phyloP scores from a whole-genome alignment of 2,113 vertebrate species.

The Atlantisia rogersi region DNA sequence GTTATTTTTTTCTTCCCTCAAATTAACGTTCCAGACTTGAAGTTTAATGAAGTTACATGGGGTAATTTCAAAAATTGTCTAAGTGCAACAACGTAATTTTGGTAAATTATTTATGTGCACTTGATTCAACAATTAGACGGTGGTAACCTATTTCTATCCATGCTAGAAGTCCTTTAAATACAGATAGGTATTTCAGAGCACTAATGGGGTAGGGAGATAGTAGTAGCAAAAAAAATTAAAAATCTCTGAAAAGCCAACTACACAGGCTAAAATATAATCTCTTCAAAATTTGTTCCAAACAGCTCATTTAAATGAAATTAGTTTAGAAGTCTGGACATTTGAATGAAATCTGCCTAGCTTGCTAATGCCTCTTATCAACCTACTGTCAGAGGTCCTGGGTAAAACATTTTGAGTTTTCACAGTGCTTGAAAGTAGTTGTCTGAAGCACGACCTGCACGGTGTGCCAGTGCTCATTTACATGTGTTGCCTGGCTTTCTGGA shows the following conservation, averaged over 20 bases:
- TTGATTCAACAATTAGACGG: conserved; percentile 67
- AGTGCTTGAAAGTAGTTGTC: background rate
- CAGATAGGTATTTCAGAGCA: background rate
- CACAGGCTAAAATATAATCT: background rate
- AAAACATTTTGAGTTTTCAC: background rate
- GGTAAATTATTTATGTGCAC: conserved; percentile 60
- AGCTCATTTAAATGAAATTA: background rate
- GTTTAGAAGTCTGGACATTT: background rate
- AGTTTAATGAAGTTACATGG: conserved; percentile 61
- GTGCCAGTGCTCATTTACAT: background rate
- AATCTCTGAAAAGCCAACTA: background rate
- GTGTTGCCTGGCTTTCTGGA: background rate
- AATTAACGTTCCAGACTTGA: conserved; percentile 53
- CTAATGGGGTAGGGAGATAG: background rate
- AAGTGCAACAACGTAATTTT: conserved; percentile 16
- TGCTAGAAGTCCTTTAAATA: conserved; percentile 40
- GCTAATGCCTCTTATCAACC: background rate
- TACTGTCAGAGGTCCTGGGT: background rate
- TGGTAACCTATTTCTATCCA: conserved; percentile 1
- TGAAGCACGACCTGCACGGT: background rate
- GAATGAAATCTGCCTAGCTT: background rate
- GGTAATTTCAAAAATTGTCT: conserved; percentile 55
- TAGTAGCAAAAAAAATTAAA: background rate
- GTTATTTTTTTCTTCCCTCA: background rate
- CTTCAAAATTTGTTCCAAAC: background rate